Conservation (phyloP, 2,797 vertebrate genomes). For the Poecilia velifera region DNA sequence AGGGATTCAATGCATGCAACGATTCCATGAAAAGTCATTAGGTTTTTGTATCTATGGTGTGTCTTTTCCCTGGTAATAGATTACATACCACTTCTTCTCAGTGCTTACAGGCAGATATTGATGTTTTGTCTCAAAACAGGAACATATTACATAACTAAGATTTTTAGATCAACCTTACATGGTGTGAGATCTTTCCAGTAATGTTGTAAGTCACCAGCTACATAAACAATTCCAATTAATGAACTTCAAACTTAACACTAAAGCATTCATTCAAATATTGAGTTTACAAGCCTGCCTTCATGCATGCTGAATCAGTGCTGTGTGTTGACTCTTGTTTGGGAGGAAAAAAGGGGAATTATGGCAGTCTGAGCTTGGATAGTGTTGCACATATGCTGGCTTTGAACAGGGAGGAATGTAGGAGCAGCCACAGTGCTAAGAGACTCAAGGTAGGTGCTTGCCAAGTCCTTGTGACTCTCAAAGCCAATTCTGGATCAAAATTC, state of each 20-base stretch:
- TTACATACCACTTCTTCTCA: conserved; percentile 46
- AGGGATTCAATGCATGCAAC: not conserved
- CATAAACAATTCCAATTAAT: conserved; percentile 35
- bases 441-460: not conserved
- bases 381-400: conserved; percentile 13
- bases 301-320: conserved; percentile 31
- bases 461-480: conserved; percentile 10
- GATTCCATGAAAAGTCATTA: not conserved
- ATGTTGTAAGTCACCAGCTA: conserved; percentile 32
- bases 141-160: conserved; percentile 61
- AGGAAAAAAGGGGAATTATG: conserved; percentile 7
- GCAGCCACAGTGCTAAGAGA: not conserved
- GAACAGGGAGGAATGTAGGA: conserved; percentile 6
- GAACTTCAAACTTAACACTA: conserved; percentile 13
- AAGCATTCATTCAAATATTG: conserved; percentile 28
- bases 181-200: conserved; percentile 30
- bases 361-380: conserved; percentile 14
- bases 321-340: conserved; percentile 20
- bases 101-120: conserved; percentile 16
- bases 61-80: not conserved
- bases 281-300: not conserved
- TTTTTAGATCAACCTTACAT: conserved; percentile 25
- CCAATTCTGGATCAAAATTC: not conserved
- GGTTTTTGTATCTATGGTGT: not conserved
- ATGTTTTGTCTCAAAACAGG: conserved; percentile 69